Base-by-base conservation (phyloP, 2,888 invertebrate species). In the Yponomeuta evonymella region DNA sequence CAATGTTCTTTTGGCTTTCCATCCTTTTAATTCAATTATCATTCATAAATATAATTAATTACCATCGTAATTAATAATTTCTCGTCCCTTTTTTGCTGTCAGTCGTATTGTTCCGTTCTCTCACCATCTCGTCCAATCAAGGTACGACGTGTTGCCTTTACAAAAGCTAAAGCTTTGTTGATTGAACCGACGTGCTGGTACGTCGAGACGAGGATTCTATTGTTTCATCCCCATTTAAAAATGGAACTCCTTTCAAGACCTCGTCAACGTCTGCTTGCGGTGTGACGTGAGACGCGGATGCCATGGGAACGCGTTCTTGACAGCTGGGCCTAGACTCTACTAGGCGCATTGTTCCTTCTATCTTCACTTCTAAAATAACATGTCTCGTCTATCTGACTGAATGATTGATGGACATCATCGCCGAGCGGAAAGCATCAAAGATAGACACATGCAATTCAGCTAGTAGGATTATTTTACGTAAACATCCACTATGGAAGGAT, bases 201-300 rank as follows among this genome's bases (percentile, higher is more conserved):
- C 51, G 12, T 15, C 15, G 15, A 58, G 15, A 15, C 15, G 15
- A 3, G 51, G 8, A 2, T 15, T 12, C 51, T 15, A 58, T 58
- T 58, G 51, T 58, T 58, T 58, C 15, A 58, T 58, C 15, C 51
- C 15, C 51, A 5, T 58, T 58, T 58, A 58, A 58, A 58, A 58
- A 58, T 58, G 51, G 51, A 58, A 58, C 51, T 58, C 51, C 51
- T 58, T 58, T 58, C 51, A 58, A 58, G 51, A 58, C 12, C 51
- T 15, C 51, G 51, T 58, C 51, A 58, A 58, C 51, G 51, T 43
- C 43, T 43, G 43, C 43, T 43, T 8, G 43, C 43, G 43, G 8
- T 43, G 43, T 43, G 43, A 43, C 43, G 43, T 58, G 51, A 15
- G 51, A 58, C 51, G 51, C 12, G 51, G 15, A 15, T 58, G 51